Evolutionary conservation across 2,888 invertebrate species (phyloP), one percentile per base, ranked within the genome.

Genomic region (Meliscaeva auricollis): DNA sequence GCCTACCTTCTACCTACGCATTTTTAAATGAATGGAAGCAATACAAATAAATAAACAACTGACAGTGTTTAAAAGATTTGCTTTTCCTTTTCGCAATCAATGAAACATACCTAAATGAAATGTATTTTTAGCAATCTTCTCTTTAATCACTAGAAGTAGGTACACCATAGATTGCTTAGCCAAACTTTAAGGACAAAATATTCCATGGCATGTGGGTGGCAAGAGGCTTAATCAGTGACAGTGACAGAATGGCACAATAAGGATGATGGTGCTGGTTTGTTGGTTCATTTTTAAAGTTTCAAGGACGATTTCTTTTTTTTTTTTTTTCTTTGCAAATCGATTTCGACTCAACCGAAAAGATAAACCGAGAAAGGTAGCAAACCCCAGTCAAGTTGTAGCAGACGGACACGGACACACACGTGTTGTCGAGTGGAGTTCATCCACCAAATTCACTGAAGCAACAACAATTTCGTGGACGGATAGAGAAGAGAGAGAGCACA

Each of bases 251-350:
- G 35, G 58, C 35, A 38, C 20, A 58, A 22, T 32, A 38, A 46
- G n/a, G 58, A 66, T 66, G 20, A n/a, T 44, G 32, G 2, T 54
- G 4, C 26, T 26, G 2, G 2, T 60, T 17, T 17, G 48, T 2
- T 32, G 17, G 46, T 64, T 64, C 30, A 46, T 54, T 48, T 22
- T 22, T 13, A 9, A 11, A 22, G 41, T 50, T 83, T 79, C 83
- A 84, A 84, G 83, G 83, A 74, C 83, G 73, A 64, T 3, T 3
- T n/a, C n/a, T n/a, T 30, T 58, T 58, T 69, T 48, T 35, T 22
- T 9, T 30, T 44, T 64, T 56, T 48, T 35, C 20, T 11, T 69
- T 48, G 30, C 13, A 44, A 69, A 84, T 84, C 79, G 79, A 84
- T 84, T 77, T 58, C 38, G 26, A 46, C 5, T 20, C 20, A 50